A percentile compares a stretch with the other conserved stretches of the same genome.
Evolutionary conservation across 2,113 vertebrate genomes (phyloP).

Genomic region (Hippocampus comes): DNA sequence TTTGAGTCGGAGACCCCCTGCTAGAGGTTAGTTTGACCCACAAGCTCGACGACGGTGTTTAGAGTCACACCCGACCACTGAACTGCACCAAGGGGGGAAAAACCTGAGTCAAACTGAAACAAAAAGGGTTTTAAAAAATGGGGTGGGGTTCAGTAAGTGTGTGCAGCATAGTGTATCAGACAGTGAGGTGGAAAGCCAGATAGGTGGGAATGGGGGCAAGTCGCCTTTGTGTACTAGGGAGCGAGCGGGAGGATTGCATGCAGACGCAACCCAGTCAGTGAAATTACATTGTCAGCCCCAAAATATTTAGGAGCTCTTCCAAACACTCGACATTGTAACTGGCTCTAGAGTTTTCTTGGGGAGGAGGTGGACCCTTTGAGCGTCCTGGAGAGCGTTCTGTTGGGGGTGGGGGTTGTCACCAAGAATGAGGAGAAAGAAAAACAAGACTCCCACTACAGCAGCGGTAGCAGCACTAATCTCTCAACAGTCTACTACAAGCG

Average conservation of each 20-base stretch:
- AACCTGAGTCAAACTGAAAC: too few species aligned
- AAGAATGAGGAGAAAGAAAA: slow-evolving; percentile 45
- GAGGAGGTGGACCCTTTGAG: slow-evolving; percentile 46
- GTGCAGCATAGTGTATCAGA: neutral
- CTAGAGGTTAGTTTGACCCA: neutral
- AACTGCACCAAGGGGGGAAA: neutral
- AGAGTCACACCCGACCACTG: neutral
- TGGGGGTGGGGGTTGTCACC: slow-evolving; percentile 25
- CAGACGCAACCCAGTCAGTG: slow-evolving; percentile 67
- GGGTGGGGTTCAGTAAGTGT: neutral
- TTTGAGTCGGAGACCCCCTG: neutral
- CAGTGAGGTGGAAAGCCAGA: neutral
- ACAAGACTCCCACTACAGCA: slow-evolving; percentile 54
- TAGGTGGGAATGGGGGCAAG: neutral
- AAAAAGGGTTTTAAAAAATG: neutral
- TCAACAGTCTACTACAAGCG: slow-evolving; percentile 27
- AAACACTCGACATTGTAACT: slow-evolving; percentile 72
- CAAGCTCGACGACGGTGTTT: neutral
- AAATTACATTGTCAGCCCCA: slow-evolving; percentile 71
- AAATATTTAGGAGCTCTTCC: slow-evolving; percentile 76
- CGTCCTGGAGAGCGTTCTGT: neutral
- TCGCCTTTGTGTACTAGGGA: slow-evolving; percentile 10
- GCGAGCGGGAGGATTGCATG: slow-evolving; percentile 39
- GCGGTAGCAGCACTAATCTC: slow-evolving; percentile 49
- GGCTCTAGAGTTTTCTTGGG: slow-evolving; percentile 64